Conservation (phyloP, 2,797 vertebrate genomes). For the Paguma larvata region DNA sequence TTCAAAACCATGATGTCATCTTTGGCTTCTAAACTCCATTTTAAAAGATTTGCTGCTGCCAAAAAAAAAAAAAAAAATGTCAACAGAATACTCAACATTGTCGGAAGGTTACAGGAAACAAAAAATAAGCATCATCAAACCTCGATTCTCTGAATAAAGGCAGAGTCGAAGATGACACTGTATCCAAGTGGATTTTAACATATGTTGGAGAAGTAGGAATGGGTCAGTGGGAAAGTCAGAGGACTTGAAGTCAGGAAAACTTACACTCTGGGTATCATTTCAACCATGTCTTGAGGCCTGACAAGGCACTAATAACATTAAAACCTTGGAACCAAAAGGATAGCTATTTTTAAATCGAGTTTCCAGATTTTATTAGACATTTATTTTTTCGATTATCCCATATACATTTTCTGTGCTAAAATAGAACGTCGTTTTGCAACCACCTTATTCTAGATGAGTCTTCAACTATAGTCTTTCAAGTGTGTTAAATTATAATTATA, state of each 20-base stretch:
- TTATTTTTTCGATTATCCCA: neutral
- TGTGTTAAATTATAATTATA: constrained; percentile 67
- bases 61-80: neutral
- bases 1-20: neutral
- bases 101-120: neutral
- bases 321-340: neutral
- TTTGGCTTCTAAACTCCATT: constrained; percentile 2
- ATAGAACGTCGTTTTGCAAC: neutral
- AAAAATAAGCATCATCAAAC: constrained; percentile 3
- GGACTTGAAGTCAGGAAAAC: neutral
- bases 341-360: constrained; percentile 14
- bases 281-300: neutral
- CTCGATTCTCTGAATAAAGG: constrained; percentile 1
- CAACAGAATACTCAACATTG: neutral
- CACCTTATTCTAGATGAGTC: neutral
- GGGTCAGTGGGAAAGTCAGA: neutral
- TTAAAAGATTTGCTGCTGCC: neutral
- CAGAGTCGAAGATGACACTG: neutral
- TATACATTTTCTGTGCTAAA: neutral
- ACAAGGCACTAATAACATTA: neutral
- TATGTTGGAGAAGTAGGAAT: neutral
- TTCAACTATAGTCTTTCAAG: constrained; percentile 40
- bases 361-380: neutral
- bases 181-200: neutral
- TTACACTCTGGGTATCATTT: neutral